These are phyloP conservation scores for Taurulus bubalis DNA, from an alignment of 2,113 vertebrate species.

Conservation along the genomic window DNA sequence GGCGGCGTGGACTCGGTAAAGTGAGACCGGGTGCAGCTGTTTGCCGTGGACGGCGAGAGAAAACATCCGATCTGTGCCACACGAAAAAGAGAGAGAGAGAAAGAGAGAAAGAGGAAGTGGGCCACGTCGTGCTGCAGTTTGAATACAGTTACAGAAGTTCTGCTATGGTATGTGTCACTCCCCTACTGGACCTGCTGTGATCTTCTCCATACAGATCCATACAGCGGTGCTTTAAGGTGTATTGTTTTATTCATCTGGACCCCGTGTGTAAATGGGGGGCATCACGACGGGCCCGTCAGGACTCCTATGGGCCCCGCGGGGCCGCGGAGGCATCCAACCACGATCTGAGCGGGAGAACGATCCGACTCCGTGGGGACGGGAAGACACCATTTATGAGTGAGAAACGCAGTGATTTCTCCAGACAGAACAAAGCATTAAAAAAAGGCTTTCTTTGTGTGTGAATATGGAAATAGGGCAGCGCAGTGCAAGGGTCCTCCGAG, in stretches of 20 bases:
- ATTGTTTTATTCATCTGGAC: conserved; percentile 27
- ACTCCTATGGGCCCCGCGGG: too few species aligned
- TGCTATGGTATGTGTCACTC: too few species aligned
- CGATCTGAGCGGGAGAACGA: conserved; percentile 33
- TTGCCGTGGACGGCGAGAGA: not conserved
- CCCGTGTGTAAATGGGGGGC: not conserved
- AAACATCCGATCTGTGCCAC: conserved; percentile 22
- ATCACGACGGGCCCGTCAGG: too few species aligned
- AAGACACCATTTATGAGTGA: conserved; percentile 68
- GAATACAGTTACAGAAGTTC: not conserved
- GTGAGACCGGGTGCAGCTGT: not conserved
- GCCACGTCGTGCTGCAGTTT: conserved; percentile 11
- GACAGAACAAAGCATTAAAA: conserved; percentile 67
- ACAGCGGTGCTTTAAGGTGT: not conserved
- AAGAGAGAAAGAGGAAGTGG: too few species aligned
- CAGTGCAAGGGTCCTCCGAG: conserved; percentile 72
- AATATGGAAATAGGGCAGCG: conserved; percentile 78
- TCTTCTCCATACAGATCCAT: conserved; percentile 14
- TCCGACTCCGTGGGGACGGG: conserved; percentile 54
- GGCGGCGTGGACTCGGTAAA: not conserved
- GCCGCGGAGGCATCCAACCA: conserved; percentile 28
- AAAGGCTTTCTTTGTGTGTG: conserved; percentile 65
- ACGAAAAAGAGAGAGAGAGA: not conserved
- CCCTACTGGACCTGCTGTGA: not conserved
- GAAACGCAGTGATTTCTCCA: conserved; percentile 70